Evolutionary conservation across 2,888 invertebrate genomes (phyloP), one percentile per base, ranked within the genome.

Genomic region (Micropterix aruncella): DNA sequence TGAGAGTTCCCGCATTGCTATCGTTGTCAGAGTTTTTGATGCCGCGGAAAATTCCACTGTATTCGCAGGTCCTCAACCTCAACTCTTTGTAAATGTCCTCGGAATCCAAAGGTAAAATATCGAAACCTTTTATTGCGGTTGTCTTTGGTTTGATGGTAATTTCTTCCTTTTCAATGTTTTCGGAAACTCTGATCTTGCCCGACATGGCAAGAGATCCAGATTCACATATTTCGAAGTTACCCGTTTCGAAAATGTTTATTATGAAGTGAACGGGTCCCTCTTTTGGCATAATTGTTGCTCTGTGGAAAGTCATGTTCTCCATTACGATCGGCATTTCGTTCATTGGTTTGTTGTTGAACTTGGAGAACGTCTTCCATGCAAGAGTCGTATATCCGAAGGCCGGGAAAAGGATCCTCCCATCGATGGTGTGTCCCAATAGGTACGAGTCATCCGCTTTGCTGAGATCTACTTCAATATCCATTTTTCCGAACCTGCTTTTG

Each of bases 261-360:
- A 86, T 70, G 60, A 93, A 89, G 55, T 84, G 85, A 38, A 89
- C 80, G 1, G 79, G 66, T 5, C 75, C 83, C 48, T 89, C 87
- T 58, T 88, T 87, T 16, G 88, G 87, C 63, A 97, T 74, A 52
- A 95, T 91, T 3, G 96, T 97, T 3, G 97, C 96, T 44, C 94
- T 79, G 55, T 85, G 83, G 62, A 99, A 92, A 53, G 86, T 83
- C 1, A 97, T 76, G 63, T 97, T 79, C 63, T 95, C 92, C 53
- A 99, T 73, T 2, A 90, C 71, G 1, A 99, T 83, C 0, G 93
- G 82, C 19, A 88, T 75, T 55, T 88, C 81, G 54, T 89, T 82
- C 53, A 71, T 77, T 52, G 84, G 82, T 45, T 70, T 74, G 44
- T 83, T 83, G 49, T 77, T 74, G 50, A 88, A 65, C 62, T 90